Evolutionary conservation across 2,888 invertebrate genomes (phyloP), one percentile per base, ranked within the genome.

Genomic region (Leucoma salicis): DNA sequence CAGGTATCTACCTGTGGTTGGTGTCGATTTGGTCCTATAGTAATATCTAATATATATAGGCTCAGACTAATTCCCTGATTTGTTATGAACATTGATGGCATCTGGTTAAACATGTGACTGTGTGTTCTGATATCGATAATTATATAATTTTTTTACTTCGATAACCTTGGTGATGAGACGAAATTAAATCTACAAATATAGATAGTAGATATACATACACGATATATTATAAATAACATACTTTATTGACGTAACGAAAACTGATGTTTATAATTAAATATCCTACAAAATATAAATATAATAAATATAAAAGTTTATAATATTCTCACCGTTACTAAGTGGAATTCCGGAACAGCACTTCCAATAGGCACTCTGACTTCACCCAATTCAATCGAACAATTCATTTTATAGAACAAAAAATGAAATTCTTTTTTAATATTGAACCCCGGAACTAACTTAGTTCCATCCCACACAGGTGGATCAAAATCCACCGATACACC

Each of bases 311-410:
- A 21, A 34, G 14, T 12, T n/a, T 32, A 27, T 27, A n/a, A n/a
- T n/a, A 31, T 33, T 39, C 78, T 76, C 62, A 85, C 83, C 72
- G 42, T 49, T 35, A 42, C 54, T 10, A 81, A 42, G 36, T 73
- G 70, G 27, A 63, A 59, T 1, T 47, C 42, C 0, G 49, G 36
- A 0, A 43, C 29, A 0, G 49, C 42, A 28, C 48, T 41, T 1
- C 66, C 53, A 1, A 74, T 42, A 12, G 53, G 35, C 1, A 75
- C 1, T 14, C 76, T 63, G 0, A 16, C 24, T 6, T 59, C 62
- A 2, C 48, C 35, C 0, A 1, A 1, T 2, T 39, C 29, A 3
- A 1, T 12, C 0, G 43, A 44, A 32, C 86, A 87, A 11, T 49
- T 57, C 35, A 62, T 66, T 52, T 72, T 80, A 1, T 70, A 74